Conservation (phyloP, 2,888 invertebrate species). For the Morpho helenor region DNA sequence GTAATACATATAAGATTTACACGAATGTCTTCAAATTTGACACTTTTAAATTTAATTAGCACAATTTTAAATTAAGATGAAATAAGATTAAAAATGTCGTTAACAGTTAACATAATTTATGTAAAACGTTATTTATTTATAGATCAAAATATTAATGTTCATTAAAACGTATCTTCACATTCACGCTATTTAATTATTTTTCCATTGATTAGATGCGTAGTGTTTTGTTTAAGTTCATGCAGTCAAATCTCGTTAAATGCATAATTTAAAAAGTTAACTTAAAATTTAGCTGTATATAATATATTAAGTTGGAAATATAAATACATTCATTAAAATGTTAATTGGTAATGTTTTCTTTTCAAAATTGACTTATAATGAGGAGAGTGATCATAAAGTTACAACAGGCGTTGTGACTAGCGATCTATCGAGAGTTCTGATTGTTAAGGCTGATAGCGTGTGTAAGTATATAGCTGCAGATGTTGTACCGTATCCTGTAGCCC, state of each 20-base stretch:
- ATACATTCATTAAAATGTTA: constrained; percentile 31
- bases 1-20: constrained; percentile 33
- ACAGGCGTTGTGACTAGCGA: constrained; percentile 19
- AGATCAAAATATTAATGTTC: constrained; percentile 23
- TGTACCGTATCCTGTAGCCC: constrained; percentile 56
- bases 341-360: constrained; percentile 35
- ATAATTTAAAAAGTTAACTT: constrained; percentile 11
- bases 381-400: constrained; percentile 56
- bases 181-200: constrained; percentile 33
- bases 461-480: constrained; percentile 62
- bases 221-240: constrained; percentile 61
- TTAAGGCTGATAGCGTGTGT: constrained; percentile 33
- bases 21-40: constrained; percentile 50
- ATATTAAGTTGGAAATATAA: constrained; percentile 27
- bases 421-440: constrained; percentile 24
- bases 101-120: constrained; percentile 37
- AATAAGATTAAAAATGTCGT: constrained; percentile 51
- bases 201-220: constrained; percentile 33
- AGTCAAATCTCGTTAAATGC: constrained; percentile 83
- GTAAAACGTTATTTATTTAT: constrained; percentile 39
- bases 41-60: constrained; percentile 69
- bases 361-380: constrained; percentile 41
- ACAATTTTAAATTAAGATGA: constrained; percentile 54
- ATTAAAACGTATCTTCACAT: constrained; percentile 20
- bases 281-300: constrained; percentile 17